Percentiles rank a stretch among this genome's conserved stretches.
Conservation (phyloP, 2,888 invertebrate genomes). For the Chirona hameri region DNA sequence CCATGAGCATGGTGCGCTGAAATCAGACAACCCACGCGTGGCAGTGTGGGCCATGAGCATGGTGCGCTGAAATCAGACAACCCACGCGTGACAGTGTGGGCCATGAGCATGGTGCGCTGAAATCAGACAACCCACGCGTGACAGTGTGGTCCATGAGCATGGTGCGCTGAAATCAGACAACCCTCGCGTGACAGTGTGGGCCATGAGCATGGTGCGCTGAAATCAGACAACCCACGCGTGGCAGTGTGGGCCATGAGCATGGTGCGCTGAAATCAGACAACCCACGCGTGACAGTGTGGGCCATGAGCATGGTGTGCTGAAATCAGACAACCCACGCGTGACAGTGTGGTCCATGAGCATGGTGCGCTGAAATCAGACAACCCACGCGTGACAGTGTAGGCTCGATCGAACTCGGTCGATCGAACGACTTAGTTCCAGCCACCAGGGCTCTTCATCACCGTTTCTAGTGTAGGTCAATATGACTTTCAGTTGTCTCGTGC, state of each 20-base stretch:
- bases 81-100: conserved; percentile 28
- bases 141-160: conserved; percentile 35
- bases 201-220: conserved; percentile 23
- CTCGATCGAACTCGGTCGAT: no score
- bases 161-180: conserved; percentile 28
- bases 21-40: background rate
- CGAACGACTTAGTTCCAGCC: no score
- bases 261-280: conserved; percentile 28
- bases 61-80: conserved; percentile 28
- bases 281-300: conserved; percentile 34
- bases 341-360: conserved; percentile 35
- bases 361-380: conserved; percentile 28
- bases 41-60: conserved; percentile 31
- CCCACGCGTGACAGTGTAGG: background rate
- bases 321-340: background rate
- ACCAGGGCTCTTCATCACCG: no score
- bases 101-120: conserved; percentile 23
- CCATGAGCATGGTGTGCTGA: conserved; percentile 24
- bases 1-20: conserved; percentile 23
- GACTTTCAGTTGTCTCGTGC: no score
- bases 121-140: background rate
- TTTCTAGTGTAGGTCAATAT: no score
- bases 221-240: background rate
- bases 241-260: conserved; percentile 35
- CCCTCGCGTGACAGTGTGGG: conserved; percentile 35